Percentiles rank a stretch among this genome's conserved stretches.
phyloP scores from a whole-genome alignment of 2,113 vertebrate genomes.

The Apteryx mantelli region DNA sequence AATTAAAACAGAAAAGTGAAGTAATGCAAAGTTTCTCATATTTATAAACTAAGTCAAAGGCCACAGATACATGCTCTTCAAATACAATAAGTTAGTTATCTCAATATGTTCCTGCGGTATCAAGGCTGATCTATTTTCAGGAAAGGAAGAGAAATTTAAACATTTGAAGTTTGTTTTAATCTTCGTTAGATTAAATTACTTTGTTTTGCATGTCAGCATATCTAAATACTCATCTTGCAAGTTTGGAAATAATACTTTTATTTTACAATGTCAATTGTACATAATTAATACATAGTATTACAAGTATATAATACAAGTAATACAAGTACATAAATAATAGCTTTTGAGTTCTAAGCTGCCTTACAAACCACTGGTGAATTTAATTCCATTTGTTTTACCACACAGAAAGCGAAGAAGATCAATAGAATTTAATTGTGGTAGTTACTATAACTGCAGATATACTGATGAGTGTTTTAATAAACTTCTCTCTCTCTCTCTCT shows the following conservation, averaged over 20 bases:
- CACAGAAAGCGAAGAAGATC: not conserved
- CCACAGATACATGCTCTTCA: not conserved
- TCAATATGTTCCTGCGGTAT: constrained; percentile 35
- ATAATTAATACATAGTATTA: not conserved
- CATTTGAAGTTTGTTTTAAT: not conserved
- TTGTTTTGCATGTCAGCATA: constrained; percentile 1
- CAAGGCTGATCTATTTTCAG: constrained; percentile 24
- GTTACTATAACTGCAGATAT: not conserved
- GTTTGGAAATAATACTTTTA: not conserved
- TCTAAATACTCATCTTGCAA: not conserved
- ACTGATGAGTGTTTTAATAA: constrained; percentile 6
- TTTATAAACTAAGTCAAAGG: constrained; percentile 24
- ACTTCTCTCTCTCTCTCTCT: not conserved
- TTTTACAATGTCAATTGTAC: not conserved
- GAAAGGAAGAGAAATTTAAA: constrained; percentile 37
- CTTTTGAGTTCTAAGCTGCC: not conserved
- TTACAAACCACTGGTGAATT: constrained; percentile 7
- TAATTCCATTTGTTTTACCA: constrained; percentile 25
- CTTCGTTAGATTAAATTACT: not conserved
- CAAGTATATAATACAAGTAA: no score
- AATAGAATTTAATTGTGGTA: constrained; percentile 21
- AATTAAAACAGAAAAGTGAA: not conserved
- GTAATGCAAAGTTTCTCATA: not conserved
- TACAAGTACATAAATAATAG: no score
- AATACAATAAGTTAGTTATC: not conserved